A percentile compares a stretch with the other conserved stretches of the same genome.
Evolutionary conservation across 1,140 invertebrate species (phyloP).

Genomic region (Protaetia brevitarsis): DNA sequence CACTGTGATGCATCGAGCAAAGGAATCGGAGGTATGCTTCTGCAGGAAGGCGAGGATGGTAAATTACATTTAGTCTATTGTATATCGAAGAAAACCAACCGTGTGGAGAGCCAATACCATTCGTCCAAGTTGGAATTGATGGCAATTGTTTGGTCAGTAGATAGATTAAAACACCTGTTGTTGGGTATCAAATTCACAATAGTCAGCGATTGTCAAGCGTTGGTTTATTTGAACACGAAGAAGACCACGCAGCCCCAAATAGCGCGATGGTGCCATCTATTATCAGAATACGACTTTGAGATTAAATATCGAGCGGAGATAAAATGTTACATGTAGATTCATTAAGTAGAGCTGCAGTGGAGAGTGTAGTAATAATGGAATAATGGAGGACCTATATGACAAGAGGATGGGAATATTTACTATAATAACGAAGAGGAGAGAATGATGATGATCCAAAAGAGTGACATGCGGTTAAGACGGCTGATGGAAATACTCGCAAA

Average conservation of each 20-base stretch:
- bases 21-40: too few species aligned
- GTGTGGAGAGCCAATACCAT: too few species aligned
- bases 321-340: conserved; percentile 43
- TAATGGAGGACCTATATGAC: conserved; percentile 13
- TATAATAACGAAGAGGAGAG: background rate
- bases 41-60: too few species aligned
- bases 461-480: background rate
- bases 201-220: conserved; percentile 40
- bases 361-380: conserved; percentile 19
- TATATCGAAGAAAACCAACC: background rate
- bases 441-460: conserved; percentile 2
- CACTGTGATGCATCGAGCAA: too few species aligned
- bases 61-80: too few species aligned
- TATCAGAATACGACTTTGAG: conserved; percentile 39
- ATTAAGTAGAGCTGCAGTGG: conserved; percentile 32
- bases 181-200: too few species aligned
- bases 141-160: too few species aligned
- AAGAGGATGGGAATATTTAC: background rate
- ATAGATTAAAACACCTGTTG: too few species aligned
- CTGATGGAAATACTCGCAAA: background rate
- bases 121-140: too few species aligned
- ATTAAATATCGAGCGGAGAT: background rate
- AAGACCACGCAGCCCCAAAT: conserved; percentile 32
- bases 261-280: conserved; percentile 33
- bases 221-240: conserved; percentile 29